Evolutionary conservation across 1,140 invertebrate genomes (phyloP).

Genomic region (Sycophaga agraensis): DNA sequence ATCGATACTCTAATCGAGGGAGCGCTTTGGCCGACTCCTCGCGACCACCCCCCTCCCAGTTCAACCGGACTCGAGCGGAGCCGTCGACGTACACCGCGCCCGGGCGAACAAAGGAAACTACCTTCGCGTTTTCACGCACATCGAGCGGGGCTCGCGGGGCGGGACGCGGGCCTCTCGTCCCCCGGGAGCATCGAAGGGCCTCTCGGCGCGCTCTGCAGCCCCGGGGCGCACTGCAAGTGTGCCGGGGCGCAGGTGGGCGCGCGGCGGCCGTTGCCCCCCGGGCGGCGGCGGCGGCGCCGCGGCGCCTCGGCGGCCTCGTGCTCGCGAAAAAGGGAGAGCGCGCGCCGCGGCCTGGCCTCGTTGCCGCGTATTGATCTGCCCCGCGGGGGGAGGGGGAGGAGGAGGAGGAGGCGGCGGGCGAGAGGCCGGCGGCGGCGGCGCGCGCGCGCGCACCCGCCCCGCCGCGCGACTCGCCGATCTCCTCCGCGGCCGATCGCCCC

Average conservation of each 20-base stretch:
- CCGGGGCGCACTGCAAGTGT: not conserved
- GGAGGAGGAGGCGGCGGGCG: not conserved
- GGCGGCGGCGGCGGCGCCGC: not conserved
- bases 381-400: not conserved
- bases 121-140: too few relatives aligned
- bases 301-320: conserved; percentile 1
- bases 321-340: conserved; percentile 24
- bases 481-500: not conserved
- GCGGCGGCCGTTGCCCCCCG: conserved; percentile 4
- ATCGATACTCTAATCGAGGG: too few relatives aligned
- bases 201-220: too few relatives aligned
- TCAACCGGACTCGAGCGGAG: too few relatives aligned
- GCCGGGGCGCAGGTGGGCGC: not conserved
- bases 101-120: too few relatives aligned
- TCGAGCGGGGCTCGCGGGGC: too few relatives aligned
- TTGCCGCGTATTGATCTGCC: conserved; percentile 28
- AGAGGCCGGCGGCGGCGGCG: not conserved
- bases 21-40: too few relatives aligned
- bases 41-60: too few relatives aligned
- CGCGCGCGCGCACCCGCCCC: too few relatives aligned
- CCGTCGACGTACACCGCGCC: too few relatives aligned
- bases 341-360: conserved; percentile 18
- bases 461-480: not conserved
- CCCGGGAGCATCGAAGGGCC: not conserved
- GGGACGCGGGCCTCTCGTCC: not conserved